These are phyloP conservation scores for Ladona fulva DNA, from an alignment of 1,140 invertebrate species.

Conservation along the genomic window DNA sequence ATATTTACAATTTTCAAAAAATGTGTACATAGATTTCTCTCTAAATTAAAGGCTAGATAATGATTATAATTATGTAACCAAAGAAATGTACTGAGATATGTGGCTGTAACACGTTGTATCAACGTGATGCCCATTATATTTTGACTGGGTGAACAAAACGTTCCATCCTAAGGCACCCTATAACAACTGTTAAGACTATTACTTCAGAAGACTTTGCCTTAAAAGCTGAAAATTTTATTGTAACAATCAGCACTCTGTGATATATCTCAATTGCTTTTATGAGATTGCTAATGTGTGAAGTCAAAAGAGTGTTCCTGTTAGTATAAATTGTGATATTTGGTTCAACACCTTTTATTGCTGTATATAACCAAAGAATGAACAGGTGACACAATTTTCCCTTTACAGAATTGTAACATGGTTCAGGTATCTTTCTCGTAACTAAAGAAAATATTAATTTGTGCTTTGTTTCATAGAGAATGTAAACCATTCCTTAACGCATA, in stretches of 20 bases:
- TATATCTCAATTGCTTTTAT: not conserved
- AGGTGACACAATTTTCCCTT: not conserved
- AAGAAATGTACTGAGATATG: conserved; percentile 7
- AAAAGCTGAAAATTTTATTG: not conserved
- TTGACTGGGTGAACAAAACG: not conserved
- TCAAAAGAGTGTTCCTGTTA: not conserved
- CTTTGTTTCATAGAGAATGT: too few species aligned
- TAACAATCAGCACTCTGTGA: conserved; percentile 1
- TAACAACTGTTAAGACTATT: not conserved
- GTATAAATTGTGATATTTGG: conserved; percentile 7
- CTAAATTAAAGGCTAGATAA: not conserved
- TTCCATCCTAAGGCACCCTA: not conserved
- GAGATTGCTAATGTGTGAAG: not conserved
- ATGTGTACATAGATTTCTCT: not conserved
- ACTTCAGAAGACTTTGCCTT: not conserved
- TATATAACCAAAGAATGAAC: conserved; percentile 8
- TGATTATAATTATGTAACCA: not conserved
- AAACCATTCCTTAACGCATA: too few species aligned
- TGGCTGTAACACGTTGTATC: not conserved
- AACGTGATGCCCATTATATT: not conserved
- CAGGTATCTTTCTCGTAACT: not conserved
- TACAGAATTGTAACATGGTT: not conserved
- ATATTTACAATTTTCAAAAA: not conserved
- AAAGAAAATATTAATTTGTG: not conserved
- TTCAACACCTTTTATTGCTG: conserved; percentile 1